Base-by-base conservation (phyloP, 1,140 invertebrate species). In the Planococcus citri region DNA sequence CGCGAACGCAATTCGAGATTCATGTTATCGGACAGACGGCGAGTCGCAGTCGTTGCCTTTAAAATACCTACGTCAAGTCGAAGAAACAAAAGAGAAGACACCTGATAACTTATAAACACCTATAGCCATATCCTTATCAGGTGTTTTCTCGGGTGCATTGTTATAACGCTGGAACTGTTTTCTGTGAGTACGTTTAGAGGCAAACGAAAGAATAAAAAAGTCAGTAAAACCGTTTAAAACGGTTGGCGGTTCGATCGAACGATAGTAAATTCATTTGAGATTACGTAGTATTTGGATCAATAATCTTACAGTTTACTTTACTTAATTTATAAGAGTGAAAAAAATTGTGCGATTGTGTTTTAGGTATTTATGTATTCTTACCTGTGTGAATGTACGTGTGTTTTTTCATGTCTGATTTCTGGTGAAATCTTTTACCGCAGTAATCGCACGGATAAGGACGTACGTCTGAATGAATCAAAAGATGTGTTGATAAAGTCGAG, bases 361-460 rank as follows among this genome's bases (percentile, higher is more conserved):
- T n/a, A n/a, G n/a, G n/a, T n/a, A n/a, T n/a, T n/a, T n/a, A n/a
- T n/a, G n/a, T n/a, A n/a, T n/a, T n/a, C 86, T 88, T 79, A 97
- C 95, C 95, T 73, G 95, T 98, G 76, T 98, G 96, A 73, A 97
- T 98, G 79, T 98, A 98, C 1, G 95, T 98, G 80, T 98, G 96
- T 78, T 98, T 98, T 84, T 98, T 98, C 96, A 98, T 98, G 79
- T 98, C 96, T 0, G 92, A 95, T 80, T 98, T 99, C 80, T 99
- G 97, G 78, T 99, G 97, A 82, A 99, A 99, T 73, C 95, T 82
- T 79, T 99, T 99, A 57, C 95, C 95, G 76, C 97, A 95, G 79
- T 92, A 96, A 78, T 94, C 90, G 77, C 94, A 97, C 10, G 94
- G 93, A 78, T 95, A 97, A 0, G 93, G 93, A 74, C 93, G 81